Evolutionary conservation across 2,113 vertebrate species (phyloP).

Genomic region (Leptodactylus fuscus): DNA sequence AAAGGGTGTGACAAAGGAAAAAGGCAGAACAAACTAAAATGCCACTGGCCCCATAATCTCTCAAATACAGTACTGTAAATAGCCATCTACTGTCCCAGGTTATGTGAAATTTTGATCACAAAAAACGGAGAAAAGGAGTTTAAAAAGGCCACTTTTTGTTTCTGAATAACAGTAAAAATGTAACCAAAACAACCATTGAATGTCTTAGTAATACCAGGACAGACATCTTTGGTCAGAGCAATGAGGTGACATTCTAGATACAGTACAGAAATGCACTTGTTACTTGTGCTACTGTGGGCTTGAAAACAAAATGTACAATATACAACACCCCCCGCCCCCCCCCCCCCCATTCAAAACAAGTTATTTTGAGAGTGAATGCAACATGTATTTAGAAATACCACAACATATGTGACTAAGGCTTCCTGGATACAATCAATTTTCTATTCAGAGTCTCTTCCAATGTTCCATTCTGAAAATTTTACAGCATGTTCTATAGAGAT

Average conservation of each 20-base stretch:
- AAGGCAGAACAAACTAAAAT: slow-evolving; percentile 67
- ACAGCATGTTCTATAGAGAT: too few relatives aligned
- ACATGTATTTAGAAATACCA: neutral
- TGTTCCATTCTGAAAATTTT: too few relatives aligned
- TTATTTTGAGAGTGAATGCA: neutral
- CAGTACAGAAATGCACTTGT: slow-evolving; percentile 61
- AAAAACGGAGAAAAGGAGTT: slow-evolving; percentile 53
- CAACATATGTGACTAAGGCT: too few relatives aligned
- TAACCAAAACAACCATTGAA: slow-evolving; percentile 61
- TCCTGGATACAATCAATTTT: too few relatives aligned
- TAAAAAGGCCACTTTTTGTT: slow-evolving; percentile 67
- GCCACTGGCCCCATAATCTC: slow-evolving; percentile 63
- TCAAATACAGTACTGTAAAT: slow-evolving; percentile 69
- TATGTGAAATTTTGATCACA: slow-evolving; percentile 41
- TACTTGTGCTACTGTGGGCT: slow-evolving; percentile 63
- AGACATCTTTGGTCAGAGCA: slow-evolving; percentile 77
- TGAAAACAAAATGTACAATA: slow-evolving; percentile 25
- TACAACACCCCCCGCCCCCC: too few relatives aligned
- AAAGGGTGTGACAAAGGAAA: slow-evolving; percentile 63
- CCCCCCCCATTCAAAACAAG: neutral
- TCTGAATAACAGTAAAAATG: slow-evolving; percentile 56
- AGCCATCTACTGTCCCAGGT: slow-evolving; percentile 46
- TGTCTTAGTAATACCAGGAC: slow-evolving; percentile 65
- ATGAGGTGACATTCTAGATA: slow-evolving; percentile 67
- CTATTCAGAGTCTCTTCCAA: too few relatives aligned